These are phyloP conservation scores for Phaenicophaeus curvirostris DNA, from an alignment of 2,797 vertebrate species.

Conservation along the genomic window DNA sequence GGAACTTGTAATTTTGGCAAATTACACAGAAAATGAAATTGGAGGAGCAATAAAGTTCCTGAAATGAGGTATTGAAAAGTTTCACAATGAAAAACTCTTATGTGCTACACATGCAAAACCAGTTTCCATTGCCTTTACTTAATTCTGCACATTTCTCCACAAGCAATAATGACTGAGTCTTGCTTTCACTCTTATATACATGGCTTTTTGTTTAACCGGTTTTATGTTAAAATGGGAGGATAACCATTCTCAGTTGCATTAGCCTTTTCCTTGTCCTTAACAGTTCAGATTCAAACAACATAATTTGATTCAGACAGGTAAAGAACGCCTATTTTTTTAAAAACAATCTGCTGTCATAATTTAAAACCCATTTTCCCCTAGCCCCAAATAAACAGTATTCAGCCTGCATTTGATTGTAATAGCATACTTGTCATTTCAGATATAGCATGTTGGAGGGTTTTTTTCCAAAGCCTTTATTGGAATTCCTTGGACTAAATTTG, in stretches of 20 bases:
- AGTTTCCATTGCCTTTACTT: neutral
- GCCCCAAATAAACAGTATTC: constrained; percentile 49
- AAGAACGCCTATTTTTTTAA: constrained; percentile 9
- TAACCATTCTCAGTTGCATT: neutral
- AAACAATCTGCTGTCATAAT: constrained; percentile 42
- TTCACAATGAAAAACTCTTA: neutral
- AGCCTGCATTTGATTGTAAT: constrained; percentile 37
- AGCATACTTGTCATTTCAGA: constrained; percentile 30
- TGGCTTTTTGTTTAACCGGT: neutral
- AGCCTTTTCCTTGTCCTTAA: neutral
- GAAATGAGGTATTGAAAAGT: constrained; percentile 52
- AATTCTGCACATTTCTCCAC: constrained; percentile 15
- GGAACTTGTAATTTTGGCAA: constrained; percentile 58
- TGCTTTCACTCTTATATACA: constrained; percentile 36
- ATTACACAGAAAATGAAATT: constrained; percentile 61
- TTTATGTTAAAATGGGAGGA: neutral
- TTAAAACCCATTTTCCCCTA: constrained; percentile 43
- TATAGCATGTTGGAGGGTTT: neutral
- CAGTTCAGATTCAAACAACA: neutral
- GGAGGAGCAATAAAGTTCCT: constrained; percentile 48
- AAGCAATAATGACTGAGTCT: neutral
- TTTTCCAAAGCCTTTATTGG: neutral
- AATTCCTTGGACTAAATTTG: constrained; percentile 33
- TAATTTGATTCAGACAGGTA: constrained; percentile 47
- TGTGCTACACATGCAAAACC: neutral